These are phyloP conservation scores for Strix aluco DNA, from an alignment of 2,113 vertebrate genomes.

Conservation along the genomic window DNA sequence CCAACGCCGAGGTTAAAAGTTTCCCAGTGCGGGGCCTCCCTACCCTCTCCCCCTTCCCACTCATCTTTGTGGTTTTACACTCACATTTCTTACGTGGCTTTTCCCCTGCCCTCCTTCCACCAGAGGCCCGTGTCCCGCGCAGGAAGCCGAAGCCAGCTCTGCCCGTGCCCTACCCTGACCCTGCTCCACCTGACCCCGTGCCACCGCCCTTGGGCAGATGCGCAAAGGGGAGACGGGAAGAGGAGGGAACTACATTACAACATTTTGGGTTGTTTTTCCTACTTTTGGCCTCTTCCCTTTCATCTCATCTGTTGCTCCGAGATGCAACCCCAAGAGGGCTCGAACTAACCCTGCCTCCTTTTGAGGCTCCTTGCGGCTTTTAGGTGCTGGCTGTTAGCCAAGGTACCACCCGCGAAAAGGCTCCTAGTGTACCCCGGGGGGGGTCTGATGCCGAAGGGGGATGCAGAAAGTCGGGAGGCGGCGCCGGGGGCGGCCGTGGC, in stretches of 20 bases:
- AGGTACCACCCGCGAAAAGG: not conserved
- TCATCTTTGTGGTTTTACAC: not conserved
- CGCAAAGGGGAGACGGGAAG: not conserved
- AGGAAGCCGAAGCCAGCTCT: not conserved
- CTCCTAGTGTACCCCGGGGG: not conserved
- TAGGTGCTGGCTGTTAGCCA: not conserved
- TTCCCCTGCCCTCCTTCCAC: not conserved
- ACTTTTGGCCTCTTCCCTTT: not conserved
- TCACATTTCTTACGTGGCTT: not conserved
- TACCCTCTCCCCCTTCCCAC: not conserved
- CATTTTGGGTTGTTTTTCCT: not conserved
- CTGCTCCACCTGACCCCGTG: not conserved
- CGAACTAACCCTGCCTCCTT: not conserved
- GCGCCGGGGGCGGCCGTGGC: not conserved
- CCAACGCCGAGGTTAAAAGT: not conserved
- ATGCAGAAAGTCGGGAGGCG: not conserved
- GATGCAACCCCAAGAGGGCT: not conserved
- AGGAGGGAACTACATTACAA: fast-evolving
- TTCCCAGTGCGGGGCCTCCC: not conserved
- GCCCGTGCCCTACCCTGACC: fast-evolving
- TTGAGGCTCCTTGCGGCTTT: not conserved
- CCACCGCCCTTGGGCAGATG: not conserved
- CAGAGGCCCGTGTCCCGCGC: fast-evolving
- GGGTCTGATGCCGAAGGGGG: not conserved
- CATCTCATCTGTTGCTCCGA: not conserved